Evolutionary conservation across 2,888 invertebrate genomes (phyloP), one percentile per base, ranked within the genome.

Genomic region (Parascotia fuliginaria): DNA sequence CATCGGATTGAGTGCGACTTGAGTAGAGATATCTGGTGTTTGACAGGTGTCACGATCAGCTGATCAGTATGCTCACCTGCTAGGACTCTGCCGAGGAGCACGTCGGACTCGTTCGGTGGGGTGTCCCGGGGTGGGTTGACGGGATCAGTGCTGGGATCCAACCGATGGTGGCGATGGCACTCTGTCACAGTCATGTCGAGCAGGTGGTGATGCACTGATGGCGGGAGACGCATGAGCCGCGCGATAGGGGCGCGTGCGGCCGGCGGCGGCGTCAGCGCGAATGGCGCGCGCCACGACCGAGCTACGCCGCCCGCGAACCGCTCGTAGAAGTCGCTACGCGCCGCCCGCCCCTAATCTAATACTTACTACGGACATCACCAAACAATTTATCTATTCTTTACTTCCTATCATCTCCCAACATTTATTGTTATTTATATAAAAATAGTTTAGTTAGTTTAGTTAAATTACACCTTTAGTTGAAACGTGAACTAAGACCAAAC

Each of bases 221-320:
- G 60, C 78, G 83, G 83, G 79, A 87, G 84, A 79, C 82, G 90
- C 90, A 89, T 89, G 78, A 77, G 79, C 82, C 87, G 81, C 85
- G 81, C 83, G 74, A 63, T 67, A 63, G 60, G 80, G 70, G 80
- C 90, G 89, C 89, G 89, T 90, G 90, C 82, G 87, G 79, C 85
- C 89, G 89, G 80, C 89, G 90, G 85, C 90, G 90, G 88, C 87
- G 85, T 78, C 79, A 75, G 77, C 89, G 81, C 89, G 90, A 90
- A 89, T 89, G 92, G 87, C 89, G 84, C 81, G 82, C 81, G 77
- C 66, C 73, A 71, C 70, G 60, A 52, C 58, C 60, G 78, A 77
- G 83, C 90, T 87, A 87, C 83, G 87, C 77, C 83, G 85, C 81
- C 79, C 81, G 85, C 78, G 73, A 24, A 75, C 55, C 74, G 75